Evolutionary conservation across 2,888 invertebrate genomes (phyloP).

Genomic region (Diplolepis rosae): DNA sequence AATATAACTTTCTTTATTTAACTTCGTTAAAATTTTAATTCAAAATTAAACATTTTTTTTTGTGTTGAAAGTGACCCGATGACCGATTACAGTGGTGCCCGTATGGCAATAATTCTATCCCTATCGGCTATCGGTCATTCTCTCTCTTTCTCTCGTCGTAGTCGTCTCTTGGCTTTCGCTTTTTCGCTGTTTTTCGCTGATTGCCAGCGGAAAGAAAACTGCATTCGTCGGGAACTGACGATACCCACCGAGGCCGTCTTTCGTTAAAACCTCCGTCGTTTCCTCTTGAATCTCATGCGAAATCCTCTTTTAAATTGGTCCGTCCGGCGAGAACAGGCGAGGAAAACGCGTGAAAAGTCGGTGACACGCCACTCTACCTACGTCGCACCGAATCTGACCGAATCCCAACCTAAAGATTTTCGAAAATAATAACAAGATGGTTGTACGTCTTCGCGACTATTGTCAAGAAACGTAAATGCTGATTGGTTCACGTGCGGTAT

Average conservation of each 20-base stretch:
- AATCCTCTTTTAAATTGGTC: constrained; percentile 40
- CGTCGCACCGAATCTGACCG: constrained; percentile 52
- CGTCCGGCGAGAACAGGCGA: constrained; percentile 1
- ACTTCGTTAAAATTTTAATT: not conserved
- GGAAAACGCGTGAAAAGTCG: constrained; percentile 38
- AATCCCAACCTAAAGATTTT: constrained; percentile 69
- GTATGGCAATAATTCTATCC: constrained; percentile 16
- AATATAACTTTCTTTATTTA: not conserved
- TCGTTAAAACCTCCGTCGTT: constrained; percentile 52
- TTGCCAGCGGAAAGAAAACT: constrained; percentile 50
- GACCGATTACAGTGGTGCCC: not conserved
- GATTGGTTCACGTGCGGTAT: constrained; percentile 31
- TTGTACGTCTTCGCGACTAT: constrained; percentile 61
- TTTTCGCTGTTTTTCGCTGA: constrained; percentile 38
- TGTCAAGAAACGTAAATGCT: constrained; percentile 54
- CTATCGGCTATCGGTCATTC: constrained; percentile 30
- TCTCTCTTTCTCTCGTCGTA: constrained; percentile 25
- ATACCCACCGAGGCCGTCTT: constrained; percentile 68
- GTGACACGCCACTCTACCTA: constrained; percentile 36
- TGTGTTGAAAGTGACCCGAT: constrained; percentile 1
- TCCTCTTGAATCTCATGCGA: constrained; percentile 60
- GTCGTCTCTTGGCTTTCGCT: constrained; percentile 38
- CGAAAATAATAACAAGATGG: constrained; percentile 73
- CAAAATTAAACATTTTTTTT: not conserved
- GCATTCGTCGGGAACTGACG: constrained; percentile 33